A percentile compares a stretch with the other conserved stretches of the same genome.
phyloP scores from a whole-genome alignment of 2,113 vertebrate genomes.

The Forbesichthys papilliferus region DNA sequence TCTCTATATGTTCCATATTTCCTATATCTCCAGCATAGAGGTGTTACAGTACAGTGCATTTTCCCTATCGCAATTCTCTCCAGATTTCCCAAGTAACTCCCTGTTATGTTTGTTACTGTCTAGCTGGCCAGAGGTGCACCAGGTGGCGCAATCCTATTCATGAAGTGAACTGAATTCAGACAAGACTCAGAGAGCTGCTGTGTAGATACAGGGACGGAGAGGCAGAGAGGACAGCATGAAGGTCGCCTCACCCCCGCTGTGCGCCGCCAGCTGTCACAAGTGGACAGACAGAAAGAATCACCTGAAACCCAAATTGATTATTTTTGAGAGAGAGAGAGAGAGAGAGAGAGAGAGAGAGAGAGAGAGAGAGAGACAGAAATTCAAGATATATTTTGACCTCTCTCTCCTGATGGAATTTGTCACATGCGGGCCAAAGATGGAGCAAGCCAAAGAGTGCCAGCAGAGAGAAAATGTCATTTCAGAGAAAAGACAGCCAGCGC shows the following conservation, averaged over 20 bases:
- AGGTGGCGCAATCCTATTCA: slow-evolving; percentile 10
- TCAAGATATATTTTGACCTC: slow-evolving; percentile 71
- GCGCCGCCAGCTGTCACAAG: slow-evolving; percentile 58
- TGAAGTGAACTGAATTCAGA: slow-evolving; percentile 54
- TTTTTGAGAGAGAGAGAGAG: slow-evolving; percentile 21
- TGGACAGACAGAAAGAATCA: slow-evolving; percentile 64
- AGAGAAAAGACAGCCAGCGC: slow-evolving; percentile 34
- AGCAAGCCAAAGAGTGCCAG: slow-evolving; percentile 39
- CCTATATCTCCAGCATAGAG: background rate
- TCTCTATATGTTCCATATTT: background rate
- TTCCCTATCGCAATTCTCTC: background rate
- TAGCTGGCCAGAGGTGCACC: slow-evolving; percentile 1
- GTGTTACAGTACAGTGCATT: background rate
- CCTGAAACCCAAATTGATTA: slow-evolving; percentile 73
- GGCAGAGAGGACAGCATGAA: slow-evolving; percentile 56
- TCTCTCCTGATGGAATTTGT: slow-evolving; percentile 66
- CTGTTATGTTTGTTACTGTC: slow-evolving; percentile 33
- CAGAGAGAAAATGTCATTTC: slow-evolving; percentile 59
- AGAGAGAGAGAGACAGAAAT: slow-evolving; percentile 50
- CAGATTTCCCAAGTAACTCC: background rate
- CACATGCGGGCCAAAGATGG: slow-evolving; percentile 40
- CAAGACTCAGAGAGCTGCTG: slow-evolving; percentile 13
- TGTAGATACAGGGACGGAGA: slow-evolving; percentile 19
- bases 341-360: slow-evolving; percentile 29
- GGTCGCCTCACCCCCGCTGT: slow-evolving; percentile 55